Percentiles rank a stretch among this genome's conserved stretches.
Evolutionary conservation across 2,797 vertebrate genomes (phyloP).

Genomic region (Mormyrops attenuatus): DNA sequence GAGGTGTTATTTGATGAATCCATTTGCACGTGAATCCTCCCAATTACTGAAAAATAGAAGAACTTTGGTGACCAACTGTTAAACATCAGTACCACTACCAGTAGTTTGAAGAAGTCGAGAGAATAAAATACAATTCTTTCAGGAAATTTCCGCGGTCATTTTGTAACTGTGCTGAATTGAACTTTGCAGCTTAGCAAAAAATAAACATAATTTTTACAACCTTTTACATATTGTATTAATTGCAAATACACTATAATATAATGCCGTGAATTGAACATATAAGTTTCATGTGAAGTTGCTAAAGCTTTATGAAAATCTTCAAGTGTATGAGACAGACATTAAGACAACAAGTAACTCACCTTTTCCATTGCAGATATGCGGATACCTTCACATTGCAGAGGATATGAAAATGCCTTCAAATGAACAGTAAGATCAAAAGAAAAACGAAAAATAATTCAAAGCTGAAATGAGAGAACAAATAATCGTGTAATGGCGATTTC

Average conservation of each 20-base stretch:
- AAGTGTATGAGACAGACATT: background rate
- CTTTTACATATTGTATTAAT: background rate
- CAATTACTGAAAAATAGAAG: background rate
- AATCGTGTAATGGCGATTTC: background rate
- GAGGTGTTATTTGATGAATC: background rate
- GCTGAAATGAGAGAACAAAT: background rate
- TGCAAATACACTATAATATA: background rate
- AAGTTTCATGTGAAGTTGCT: background rate
- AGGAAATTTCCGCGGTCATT: background rate
- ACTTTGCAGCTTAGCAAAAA: background rate
- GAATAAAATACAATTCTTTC: background rate
- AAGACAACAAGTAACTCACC: background rate
- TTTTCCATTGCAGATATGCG: background rate
- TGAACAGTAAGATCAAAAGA: background rate
- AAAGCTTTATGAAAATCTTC: background rate
- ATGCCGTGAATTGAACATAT: background rate
- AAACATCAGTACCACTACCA: background rate
- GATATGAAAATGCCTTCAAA: background rate
- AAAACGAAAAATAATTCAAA: background rate
- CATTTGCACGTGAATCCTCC: background rate
- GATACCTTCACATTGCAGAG: background rate
- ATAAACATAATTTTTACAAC: background rate
- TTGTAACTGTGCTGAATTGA: background rate
- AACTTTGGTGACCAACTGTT: background rate
- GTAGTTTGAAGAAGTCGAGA: background rate